Base-by-base conservation (phyloP, 2,888 invertebrate species). In the Dicycla oo region DNA sequence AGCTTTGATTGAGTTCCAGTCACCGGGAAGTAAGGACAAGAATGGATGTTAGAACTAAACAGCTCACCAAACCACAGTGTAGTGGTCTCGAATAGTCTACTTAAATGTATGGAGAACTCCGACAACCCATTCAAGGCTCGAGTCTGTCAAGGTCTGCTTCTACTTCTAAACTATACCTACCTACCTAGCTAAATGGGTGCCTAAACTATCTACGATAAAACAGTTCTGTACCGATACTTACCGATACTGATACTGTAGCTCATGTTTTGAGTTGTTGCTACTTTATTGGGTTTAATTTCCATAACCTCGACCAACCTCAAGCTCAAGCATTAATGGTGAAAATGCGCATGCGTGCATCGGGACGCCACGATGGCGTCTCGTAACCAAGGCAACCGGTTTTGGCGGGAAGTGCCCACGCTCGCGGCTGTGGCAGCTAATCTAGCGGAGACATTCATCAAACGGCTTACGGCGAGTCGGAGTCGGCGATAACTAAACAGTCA, bases 341-440 rank as follows among this genome's bases (percentile, higher is more conserved):
- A 77, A 38, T 54, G 64, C 78, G 85, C 83, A 78, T 85, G 81
- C 83, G 83, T 73, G 30, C 30, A 49, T 53, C 20, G 62, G 68
- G 84, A 83, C 85, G 80, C 80, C 76, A 81, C 81, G 75, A 60
- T 71, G 83, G 81, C 88, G 87, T 91, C 91, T 81, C 87, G 94
- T 94, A 92, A 91, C 94, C 91, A 91, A 90, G 93, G 92, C 90
- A 87, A 94, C 95, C 92, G 93, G 94, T 94, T 95, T 94, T 91
- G 91, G 94, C 94, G 95, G 91, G 93, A 93, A 94, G 91, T 91
- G 86, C 93, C 93, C 87, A 94, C 93, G 89, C 80, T 83, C 77
- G 80, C 80, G 76, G 61, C 83, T 63, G 61, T 64, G 71, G 73
- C 63, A 78, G 82, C 77, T 82, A 83, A 82, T 82, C 77, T 71